Evolutionary conservation across 2,797 vertebrate genomes (phyloP).

Genomic region (Girardinus metallicus): DNA sequence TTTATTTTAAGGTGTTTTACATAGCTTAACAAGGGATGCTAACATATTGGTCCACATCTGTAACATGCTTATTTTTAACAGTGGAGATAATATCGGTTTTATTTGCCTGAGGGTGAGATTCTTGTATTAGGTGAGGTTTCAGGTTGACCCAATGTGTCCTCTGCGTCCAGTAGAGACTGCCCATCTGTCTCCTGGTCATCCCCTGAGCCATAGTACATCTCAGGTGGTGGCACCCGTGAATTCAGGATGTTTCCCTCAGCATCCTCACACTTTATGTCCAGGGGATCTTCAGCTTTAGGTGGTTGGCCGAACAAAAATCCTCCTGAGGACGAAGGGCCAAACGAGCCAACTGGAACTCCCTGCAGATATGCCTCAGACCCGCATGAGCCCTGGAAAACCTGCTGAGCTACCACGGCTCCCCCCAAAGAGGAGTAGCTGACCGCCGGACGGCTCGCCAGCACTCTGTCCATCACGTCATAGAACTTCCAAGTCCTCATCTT

Average conservation of each 20-base stretch:
- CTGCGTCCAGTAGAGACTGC: constrained; percentile 73
- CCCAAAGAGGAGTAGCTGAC: constrained; percentile 83
- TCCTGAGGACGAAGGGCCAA: constrained; percentile 69
- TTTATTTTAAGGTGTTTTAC: not conserved
- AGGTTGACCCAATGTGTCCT: constrained; percentile 75
- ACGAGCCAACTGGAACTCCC: constrained; percentile 55
- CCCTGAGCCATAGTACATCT: constrained; percentile 85
- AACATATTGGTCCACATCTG: not conserved
- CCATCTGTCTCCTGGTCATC: constrained; percentile 83
- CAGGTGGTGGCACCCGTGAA: constrained; percentile 76
- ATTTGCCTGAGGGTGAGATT: constrained; percentile 84
- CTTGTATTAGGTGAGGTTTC: constrained; percentile 78
- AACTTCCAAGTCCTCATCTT: constrained; percentile 90
- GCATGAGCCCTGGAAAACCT: constrained; percentile 78
- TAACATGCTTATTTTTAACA: not conserved
- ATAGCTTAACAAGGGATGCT: not conserved
- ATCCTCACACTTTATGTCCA: constrained; percentile 90
- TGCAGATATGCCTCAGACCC: constrained; percentile 72
- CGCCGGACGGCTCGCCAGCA: constrained; percentile 85
- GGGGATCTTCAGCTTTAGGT: constrained; percentile 75
- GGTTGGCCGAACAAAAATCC: constrained; percentile 81
- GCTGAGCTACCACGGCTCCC: constrained; percentile 79
- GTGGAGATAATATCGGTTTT: not conserved
- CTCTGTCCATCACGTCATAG: constrained; percentile 91
- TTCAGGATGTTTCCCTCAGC: constrained; percentile 83